Evolutionary conservation across 2,113 vertebrate species (phyloP), one percentile per base, ranked within the genome.

Genomic region (Hypomesus transpacificus): DNA sequence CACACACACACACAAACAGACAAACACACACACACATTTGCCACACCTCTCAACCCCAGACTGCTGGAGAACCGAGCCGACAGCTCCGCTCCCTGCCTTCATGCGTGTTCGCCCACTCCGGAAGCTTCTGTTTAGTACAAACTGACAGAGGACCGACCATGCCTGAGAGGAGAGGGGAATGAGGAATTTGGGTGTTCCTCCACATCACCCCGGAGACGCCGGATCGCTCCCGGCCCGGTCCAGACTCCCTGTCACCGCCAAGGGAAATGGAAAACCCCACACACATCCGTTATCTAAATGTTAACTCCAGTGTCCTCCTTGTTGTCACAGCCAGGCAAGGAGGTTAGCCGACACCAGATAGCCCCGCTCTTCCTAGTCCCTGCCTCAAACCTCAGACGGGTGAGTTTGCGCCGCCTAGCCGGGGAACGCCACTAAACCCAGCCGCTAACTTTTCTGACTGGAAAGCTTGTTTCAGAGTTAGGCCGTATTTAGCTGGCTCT

Each of bases 231-330:
- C 18, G 77, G 79, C 71, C 71, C 77, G 82, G 67, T 76, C 72
- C 71, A 86, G 82, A 89, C 87, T 80, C 77, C 81, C 78, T 89
- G 88, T 91, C 91, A 88, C 82, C 77, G 58, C 75, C 60, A 46
- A 5, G 9, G 39, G 39, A 82, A 89, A 89, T 84, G 87, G 86
- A 85, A 90, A 92, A 89, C 59, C 80, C 86, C 86, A 86, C 82
- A 88, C 87, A 89, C 90, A 88, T 91, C 88, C 79, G 88, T 91
- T 91, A 89, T 91, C 90, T 88, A 91, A 92, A 91, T 90, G 91
- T 92, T 91, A 91, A 91, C 90, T 88, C 80, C 91, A 69, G 83
- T 85, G 88, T 78, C 83, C 85, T 84, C 88, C 77, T 77, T 89
- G 84, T 87, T 90, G 89, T 91, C 89, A 90, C 84, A 89, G 86